Evolutionary conservation across 2,888 invertebrate genomes (phyloP).

Genomic region (Drosophila mulleri): DNA sequence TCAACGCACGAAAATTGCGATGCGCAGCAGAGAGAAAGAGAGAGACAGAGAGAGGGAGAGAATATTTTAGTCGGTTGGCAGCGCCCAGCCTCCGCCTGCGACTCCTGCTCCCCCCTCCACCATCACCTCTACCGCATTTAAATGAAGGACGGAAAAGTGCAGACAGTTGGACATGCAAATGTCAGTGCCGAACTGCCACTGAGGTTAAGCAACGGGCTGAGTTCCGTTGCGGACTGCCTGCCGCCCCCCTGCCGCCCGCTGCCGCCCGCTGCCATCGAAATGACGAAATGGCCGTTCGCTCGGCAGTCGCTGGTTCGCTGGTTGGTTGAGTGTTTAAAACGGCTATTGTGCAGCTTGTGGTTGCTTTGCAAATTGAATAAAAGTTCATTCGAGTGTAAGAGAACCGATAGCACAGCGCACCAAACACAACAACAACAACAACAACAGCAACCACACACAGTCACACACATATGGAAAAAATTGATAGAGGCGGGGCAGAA

Average conservation of each 20-base stretch:
- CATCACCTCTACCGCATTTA: slow-evolving; percentile 60
- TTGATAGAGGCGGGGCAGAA: slow-evolving; percentile 1
- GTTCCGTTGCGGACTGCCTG: slow-evolving; percentile 1
- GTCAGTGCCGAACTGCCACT: slow-evolving; percentile 54
- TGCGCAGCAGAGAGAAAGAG: slow-evolving; percentile 33
- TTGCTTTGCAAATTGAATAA: slow-evolving; percentile 83
- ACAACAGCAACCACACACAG: slow-evolving; percentile 32
- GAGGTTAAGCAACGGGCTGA: slow-evolving; percentile 27
- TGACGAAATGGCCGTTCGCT: slow-evolving; percentile 75
- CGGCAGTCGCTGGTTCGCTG: slow-evolving; percentile 47
- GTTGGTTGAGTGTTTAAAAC: slow-evolving; percentile 73
- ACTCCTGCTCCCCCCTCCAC: not conserved
- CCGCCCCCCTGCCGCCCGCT: not conserved
- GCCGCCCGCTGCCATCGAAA: slow-evolving; percentile 32
- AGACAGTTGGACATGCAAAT: slow-evolving; percentile 75
- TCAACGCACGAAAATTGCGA: slow-evolving; percentile 54
- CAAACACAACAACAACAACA: slow-evolving; percentile 34
- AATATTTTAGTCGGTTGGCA: slow-evolving; percentile 47
- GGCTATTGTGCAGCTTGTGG: slow-evolving; percentile 82
- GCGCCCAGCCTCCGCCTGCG: slow-evolving; percentile 13
- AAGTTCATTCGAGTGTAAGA: slow-evolving; percentile 82
- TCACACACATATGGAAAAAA: slow-evolving; percentile 27
- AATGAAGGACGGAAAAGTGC: slow-evolving; percentile 64
- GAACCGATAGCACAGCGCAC: slow-evolving; percentile 76
- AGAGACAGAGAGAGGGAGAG: slow-evolving; percentile 13